A percentile compares a stretch with the other conserved stretches of the same genome.
These are phyloP conservation scores for Aythya baeri DNA, from an alignment of 2,113 vertebrate genomes.

Conservation along the genomic window DNA sequence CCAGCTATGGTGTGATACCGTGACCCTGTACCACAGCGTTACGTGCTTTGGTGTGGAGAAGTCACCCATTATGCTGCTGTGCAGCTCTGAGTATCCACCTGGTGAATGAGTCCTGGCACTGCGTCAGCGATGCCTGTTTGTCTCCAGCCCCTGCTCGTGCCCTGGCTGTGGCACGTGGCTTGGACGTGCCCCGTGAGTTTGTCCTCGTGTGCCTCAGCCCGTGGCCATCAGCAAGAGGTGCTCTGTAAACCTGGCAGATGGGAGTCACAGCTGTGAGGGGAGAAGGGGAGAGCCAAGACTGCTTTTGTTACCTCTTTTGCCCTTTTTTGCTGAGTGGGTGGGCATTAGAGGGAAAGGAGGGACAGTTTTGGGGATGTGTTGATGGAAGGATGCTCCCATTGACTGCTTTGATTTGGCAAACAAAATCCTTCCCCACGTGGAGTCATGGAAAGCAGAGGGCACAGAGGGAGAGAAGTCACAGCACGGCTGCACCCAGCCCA, in stretches of 20 bases:
- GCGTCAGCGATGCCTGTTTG: fast-evolving
- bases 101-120: not conserved
- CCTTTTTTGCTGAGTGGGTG: not conserved
- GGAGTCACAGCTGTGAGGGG: not conserved
- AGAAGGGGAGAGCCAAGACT: not conserved
- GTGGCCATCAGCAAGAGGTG: not conserved
- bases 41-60: not conserved
- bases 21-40: not conserved
- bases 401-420: not conserved
- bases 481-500: not conserved
- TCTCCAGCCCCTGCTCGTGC: not conserved
- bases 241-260: not conserved
- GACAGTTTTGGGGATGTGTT: not conserved
- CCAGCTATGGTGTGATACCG: not conserved
- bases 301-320: not conserved
- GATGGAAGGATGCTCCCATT: not conserved
- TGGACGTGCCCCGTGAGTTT: not conserved
- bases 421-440: not conserved
- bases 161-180: not conserved
- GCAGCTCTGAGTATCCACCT: not conserved
- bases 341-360: not conserved
- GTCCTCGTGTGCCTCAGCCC: not conserved
- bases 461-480: not conserved
- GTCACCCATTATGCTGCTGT: not conserved
- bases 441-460: not conserved